Evolutionary conservation across 2,888 invertebrate genomes (phyloP).

Genomic region (Hypolimnas misippus): DNA sequence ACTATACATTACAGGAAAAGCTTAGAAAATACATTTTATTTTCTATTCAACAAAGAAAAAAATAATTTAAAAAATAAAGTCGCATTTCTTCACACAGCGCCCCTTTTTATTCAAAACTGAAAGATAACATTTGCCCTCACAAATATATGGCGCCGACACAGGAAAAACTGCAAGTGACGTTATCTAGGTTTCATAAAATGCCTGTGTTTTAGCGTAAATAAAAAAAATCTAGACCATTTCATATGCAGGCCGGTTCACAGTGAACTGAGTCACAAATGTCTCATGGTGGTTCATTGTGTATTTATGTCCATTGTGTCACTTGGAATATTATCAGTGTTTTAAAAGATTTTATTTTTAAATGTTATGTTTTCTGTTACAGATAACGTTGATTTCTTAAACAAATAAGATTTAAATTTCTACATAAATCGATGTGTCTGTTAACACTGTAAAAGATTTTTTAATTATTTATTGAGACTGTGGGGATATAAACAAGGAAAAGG

Average conservation of each 20-base stretch:
- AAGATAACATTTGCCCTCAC: conserved; percentile 41
- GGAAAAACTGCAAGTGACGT: conserved; percentile 40
- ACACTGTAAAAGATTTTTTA: too few species aligned
- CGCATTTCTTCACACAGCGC: conserved; percentile 8
- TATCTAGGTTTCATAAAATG: conserved; percentile 39
- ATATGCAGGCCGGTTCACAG: conserved; percentile 24
- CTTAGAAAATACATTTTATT: background rate
- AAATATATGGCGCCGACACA: conserved; percentile 39
- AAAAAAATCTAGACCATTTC: conserved; percentile 30
- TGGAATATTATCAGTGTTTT: background rate
- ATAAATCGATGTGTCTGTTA: too few species aligned
- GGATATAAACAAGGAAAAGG: too few species aligned
- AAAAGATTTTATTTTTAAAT: background rate
- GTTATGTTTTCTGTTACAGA: background rate
- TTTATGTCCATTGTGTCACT: background rate
- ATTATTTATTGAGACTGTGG: too few species aligned
- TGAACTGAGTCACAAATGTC: conserved; percentile 19
- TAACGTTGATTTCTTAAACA: background rate
- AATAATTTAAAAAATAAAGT: background rate
- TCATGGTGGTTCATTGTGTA: conserved; percentile 18
- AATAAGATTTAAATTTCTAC: too few species aligned
- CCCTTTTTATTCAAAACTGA: conserved; percentile 28
- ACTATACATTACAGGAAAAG: background rate
- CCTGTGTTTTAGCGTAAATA: conserved; percentile 37
- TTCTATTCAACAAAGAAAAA: conserved; percentile 7